Base-by-base conservation (phyloP, 2,888 invertebrate genomes). In the Stenoptilia bipunctidactyla region DNA sequence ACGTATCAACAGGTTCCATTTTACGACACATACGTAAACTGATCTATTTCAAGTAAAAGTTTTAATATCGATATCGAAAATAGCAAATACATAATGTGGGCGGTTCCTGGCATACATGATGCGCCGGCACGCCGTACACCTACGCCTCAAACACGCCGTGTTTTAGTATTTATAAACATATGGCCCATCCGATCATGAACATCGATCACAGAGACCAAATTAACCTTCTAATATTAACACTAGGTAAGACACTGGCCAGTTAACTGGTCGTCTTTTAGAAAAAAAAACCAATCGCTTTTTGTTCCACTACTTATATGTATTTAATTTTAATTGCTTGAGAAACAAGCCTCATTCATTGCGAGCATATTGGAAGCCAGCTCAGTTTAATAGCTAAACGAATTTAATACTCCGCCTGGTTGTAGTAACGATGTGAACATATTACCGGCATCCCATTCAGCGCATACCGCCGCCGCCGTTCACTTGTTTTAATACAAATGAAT, bases 161-260 rank as follows among this genome's bases (percentile, higher is more conserved):
- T 12, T 55, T 55, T 60, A 58, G 66, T 76, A 71, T 71, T 73
- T 72, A 73, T 71, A 80, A 77, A 73, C 79, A 79, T 73, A 75
- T 79, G 79, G 75, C 76, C 66, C 60, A 52, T 48, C 20, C 20
- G 20, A 20, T 20, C 20, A 8, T 20, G 20, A 20, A 20, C 20
- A 20, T 20, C 20, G 20, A 20, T 20, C 20, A 20, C 20, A 20
- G 20, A 20, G 20, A 20, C 20, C 20, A 20, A 20, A 20, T 20
- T 20, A 20, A 20, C 20, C 20, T 20, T 20, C 8, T 3, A 20
- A 20, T 20, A 20, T 20, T 20, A 5, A 20, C 20, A 20, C 20
- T 20, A 20, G 20, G 20, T 20, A 5, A 20, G 20, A 20, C 20
- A 20, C 20, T 20, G 20, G 20, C 20, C 20, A 20, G 20, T 20